A percentile compares a stretch with the other conserved stretches of the same genome.
These are phyloP conservation scores for Malurus splendens DNA, from an alignment of 2,797 vertebrate species.

Conservation along the genomic window DNA sequence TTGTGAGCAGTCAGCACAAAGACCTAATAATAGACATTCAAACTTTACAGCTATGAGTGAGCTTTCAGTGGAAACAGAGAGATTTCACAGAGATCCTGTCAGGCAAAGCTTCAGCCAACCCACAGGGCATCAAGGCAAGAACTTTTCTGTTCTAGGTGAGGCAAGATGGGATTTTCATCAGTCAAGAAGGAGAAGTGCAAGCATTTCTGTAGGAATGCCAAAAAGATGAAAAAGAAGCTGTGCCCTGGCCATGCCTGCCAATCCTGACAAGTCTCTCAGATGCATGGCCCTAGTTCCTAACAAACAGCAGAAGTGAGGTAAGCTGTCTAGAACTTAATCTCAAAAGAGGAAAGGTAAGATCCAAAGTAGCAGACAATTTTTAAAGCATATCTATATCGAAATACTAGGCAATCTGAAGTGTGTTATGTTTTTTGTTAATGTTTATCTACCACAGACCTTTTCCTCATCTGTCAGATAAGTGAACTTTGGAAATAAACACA, in stretches of 20 bases:
- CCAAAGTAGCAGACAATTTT: neutral
- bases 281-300: neutral
- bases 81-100: neutral
- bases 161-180: neutral
- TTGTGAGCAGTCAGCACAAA: neutral
- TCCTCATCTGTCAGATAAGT: neutral
- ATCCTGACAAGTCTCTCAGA: neutral
- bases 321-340: neutral
- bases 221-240: neutral
- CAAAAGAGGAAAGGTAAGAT: neutral
- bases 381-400: neutral
- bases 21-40: neutral
- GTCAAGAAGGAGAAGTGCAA: neutral
- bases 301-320: neutral
- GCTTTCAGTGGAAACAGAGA: neutral
- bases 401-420: neutral
- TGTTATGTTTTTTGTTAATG: neutral
- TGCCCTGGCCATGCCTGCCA: neutral
- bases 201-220: neutral
- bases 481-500: constrained; percentile 19
- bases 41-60: neutral
- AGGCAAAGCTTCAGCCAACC: neutral
- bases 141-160: neutral
- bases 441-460: neutral
- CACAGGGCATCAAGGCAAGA: neutral